Conservation (phyloP, 2,797 vertebrate genomes). For the Chaenodraco wilsoni region DNA sequence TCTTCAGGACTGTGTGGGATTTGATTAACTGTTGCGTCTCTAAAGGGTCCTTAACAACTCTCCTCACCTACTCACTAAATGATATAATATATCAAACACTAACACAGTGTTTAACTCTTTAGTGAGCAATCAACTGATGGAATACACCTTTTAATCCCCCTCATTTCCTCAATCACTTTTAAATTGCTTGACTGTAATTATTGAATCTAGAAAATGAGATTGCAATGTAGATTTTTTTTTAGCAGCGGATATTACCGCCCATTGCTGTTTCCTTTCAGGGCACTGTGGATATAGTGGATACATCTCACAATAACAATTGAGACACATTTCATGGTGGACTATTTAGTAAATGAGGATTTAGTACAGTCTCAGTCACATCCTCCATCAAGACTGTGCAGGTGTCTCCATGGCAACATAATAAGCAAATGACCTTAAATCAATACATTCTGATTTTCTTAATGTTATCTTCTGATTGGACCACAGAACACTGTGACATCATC, state of each 20-base stretch:
- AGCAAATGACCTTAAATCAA: no score
- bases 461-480: background rate
- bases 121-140: background rate
- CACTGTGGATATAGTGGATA: background rate
- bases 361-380: no score
- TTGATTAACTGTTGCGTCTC: no score
- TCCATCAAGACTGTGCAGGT: background rate
- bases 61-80: no score
- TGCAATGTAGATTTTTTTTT: background rate
- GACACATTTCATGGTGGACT: background rate
- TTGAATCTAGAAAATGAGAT: background rate
- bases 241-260: background rate
- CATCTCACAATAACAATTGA: background rate
- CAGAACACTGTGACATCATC: background rate
- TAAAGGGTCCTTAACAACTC: no score
- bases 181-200: background rate
- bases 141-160: slow-evolving; percentile 6
- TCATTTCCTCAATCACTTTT: slow-evolving; percentile 9
- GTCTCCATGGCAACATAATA: slow-evolving; percentile 13
- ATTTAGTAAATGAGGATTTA: background rate
- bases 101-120: background rate
- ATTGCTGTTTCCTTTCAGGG: background rate
- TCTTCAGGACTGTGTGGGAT: background rate
- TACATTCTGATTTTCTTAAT: no score
- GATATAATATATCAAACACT: no score